Conservation (phyloP, 2,888 invertebrate genomes). For the Leptopilina myrica region DNA sequence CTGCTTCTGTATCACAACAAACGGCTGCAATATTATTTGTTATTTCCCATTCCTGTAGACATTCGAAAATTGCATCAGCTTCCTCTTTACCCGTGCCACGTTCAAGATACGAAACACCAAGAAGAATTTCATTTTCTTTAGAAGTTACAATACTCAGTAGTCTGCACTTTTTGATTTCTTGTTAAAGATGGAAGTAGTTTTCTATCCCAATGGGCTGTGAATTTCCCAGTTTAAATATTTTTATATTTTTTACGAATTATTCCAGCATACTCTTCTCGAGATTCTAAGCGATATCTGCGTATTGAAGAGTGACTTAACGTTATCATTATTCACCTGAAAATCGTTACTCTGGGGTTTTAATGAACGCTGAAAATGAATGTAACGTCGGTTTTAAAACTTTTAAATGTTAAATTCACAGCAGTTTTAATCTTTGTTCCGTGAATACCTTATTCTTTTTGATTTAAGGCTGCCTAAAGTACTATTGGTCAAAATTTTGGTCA, state of each 20-base stretch:
- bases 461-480: no score
- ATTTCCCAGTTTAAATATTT: constrained; percentile 30
- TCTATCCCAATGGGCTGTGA: constrained; percentile 27
- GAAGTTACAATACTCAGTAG: neutral
- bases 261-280: constrained; percentile 31
- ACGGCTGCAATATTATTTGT: constrained; percentile 42
- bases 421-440: no score
- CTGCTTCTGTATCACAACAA: constrained; percentile 58
- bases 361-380: no score
- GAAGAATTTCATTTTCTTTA: constrained; percentile 40
- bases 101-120: constrained; percentile 44
- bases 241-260: constrained; percentile 11
- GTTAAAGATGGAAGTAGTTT: constrained; percentile 39
- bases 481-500: no score
- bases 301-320: constrained; percentile 42
- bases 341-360: no score
- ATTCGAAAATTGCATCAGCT: constrained; percentile 43
- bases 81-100: constrained; percentile 44
- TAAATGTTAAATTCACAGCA: no score
- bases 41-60: neutral
- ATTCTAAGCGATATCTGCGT: constrained; percentile 34
- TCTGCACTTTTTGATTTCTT: constrained; percentile 12
- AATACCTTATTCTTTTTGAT: no score
- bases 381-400: no score
- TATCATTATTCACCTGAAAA: no score